A percentile compares a stretch with the other conserved stretches of the same genome.
Conservation (phyloP, 2,797 vertebrate species). For the Channa striata region DNA sequence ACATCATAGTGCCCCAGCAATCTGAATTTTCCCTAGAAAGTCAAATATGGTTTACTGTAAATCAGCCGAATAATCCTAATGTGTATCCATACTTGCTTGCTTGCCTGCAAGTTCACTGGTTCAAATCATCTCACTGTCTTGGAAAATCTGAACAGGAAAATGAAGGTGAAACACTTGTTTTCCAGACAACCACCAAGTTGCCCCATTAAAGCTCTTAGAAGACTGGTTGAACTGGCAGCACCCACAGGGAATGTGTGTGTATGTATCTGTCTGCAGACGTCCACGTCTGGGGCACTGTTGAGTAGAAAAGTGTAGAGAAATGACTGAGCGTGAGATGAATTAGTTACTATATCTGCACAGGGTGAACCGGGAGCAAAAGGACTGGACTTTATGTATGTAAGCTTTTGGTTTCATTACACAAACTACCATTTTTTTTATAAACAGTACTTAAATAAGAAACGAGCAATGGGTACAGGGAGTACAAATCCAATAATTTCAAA, state of each 20-base stretch:
- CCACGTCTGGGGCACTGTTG: constrained; percentile 7
- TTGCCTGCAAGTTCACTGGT: constrained; percentile 56
- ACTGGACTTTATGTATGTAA: constrained; percentile 1
- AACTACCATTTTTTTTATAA: constrained; percentile 42
- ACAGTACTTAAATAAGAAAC: constrained; percentile 33
- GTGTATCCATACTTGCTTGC: constrained; percentile 55
- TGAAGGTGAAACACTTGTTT: constrained; percentile 58
- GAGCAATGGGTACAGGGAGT: constrained; percentile 30
- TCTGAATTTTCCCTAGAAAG: constrained; percentile 54
- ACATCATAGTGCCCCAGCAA: constrained; percentile 46
- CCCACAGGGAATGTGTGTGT: constrained; percentile 33
- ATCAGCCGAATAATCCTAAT: constrained; percentile 62
- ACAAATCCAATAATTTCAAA: constrained; percentile 67
- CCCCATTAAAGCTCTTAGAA: constrained; percentile 58
- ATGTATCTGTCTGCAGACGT: too few relatives aligned
- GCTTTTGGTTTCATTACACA: constrained; percentile 31
- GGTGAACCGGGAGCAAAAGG: constrained; percentile 14
- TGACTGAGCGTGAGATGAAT: constrained; percentile 11
- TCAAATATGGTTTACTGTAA: constrained; percentile 59
- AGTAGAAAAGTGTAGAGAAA: constrained; percentile 24
- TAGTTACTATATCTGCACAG: constrained; percentile 30
- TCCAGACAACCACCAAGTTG: constrained; percentile 69
- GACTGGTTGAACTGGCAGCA: constrained; percentile 58
- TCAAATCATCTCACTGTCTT: constrained; percentile 67
- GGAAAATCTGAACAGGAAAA: constrained; percentile 76